Base-by-base conservation (phyloP, 2,113 vertebrate genomes). In the Catharus fuscescens region DNA sequence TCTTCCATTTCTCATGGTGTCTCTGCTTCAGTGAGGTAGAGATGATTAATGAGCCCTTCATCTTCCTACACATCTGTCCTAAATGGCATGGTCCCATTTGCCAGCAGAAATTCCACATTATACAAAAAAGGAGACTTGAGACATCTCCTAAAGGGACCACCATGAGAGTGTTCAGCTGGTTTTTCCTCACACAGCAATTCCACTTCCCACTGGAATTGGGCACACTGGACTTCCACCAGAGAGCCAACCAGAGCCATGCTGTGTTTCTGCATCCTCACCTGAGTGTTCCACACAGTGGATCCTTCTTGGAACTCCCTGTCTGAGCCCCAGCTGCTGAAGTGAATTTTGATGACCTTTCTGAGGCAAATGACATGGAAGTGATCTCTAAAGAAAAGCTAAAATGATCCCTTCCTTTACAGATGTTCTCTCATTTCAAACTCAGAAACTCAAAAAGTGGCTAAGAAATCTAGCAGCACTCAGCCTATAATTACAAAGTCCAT, bases 1-100 rank as follows among this genome's bases (percentile, higher is more conserved):
- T 12, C 69, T 61, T 80, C 80, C 17, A 32, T 59, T 78, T 89
- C 64, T 86, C 54, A 59, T 17, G 8, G 38, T 70, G 42, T 71
- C 84, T 52, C 29, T 45, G 32, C 47, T 56, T 59, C 81, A 64
- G 38, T 60, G 47, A 59, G 60, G 65, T 44, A 54, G 44, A 53
- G 45, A 50, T 89, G 80, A 95, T 89, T 71, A 80, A 96, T 28
- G 69, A 94, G 77, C n/a, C 48, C 84, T 77, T 86, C 86, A 79
- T 21, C 78, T 60, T 70, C 77, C 66, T 28, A 14, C 29, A 12
- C 29, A 54, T 59, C 77, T 91, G 86, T 73, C 59, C 91, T 40
- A 74, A 80, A 48, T 34, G 52, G 31, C 52, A 52, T 2, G 31
- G 64, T 59, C 32, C 73, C 61, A 79, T 78, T 59, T 91, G 48